Conservation (phyloP, 2,888 invertebrate species). For the Acrobasis consociella region DNA sequence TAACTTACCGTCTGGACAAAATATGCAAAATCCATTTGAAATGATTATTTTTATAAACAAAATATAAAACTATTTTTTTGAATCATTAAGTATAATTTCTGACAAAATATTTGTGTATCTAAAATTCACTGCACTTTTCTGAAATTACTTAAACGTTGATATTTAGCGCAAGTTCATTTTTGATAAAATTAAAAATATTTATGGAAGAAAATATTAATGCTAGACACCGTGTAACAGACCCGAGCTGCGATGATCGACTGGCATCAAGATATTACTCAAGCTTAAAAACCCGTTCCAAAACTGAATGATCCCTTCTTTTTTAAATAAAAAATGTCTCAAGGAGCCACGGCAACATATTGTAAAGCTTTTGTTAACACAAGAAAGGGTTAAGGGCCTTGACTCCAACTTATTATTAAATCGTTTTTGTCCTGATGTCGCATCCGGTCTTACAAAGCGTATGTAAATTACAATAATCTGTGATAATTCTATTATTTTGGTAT, state of each 20-base stretch:
- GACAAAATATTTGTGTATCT: background rate
- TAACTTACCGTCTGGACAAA: background rate
- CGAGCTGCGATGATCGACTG: slow-evolving; percentile 68
- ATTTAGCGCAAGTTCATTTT: background rate
- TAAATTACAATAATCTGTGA: slow-evolving; percentile 80
- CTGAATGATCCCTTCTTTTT: slow-evolving; percentile 75
- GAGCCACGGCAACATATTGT: slow-evolving; percentile 75
- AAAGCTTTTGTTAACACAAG: slow-evolving; percentile 73
- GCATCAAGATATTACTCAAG: slow-evolving; percentile 63
- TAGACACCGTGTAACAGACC: slow-evolving; percentile 56
- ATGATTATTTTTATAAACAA: background rate
- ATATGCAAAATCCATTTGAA: background rate
- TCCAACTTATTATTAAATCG: slow-evolving; percentile 80
- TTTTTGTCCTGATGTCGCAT: slow-evolving; percentile 79
- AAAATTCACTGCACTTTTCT: background rate
- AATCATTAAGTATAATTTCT: too few relatives aligned
- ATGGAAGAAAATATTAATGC: background rate
- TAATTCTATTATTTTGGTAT: slow-evolving; percentile 79
- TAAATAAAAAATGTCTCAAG: slow-evolving; percentile 59
- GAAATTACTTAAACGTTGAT: background rate
- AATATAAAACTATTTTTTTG: too few relatives aligned
- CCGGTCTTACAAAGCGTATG: slow-evolving; percentile 77
- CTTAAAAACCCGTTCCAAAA: slow-evolving; percentile 77
- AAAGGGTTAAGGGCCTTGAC: slow-evolving; percentile 76
- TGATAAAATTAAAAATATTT: background rate